Percentiles rank a stretch among this genome's conserved stretches.
These are phyloP conservation scores for Muscina levida DNA, from an alignment of 2,888 invertebrate species.

Conservation along the genomic window DNA sequence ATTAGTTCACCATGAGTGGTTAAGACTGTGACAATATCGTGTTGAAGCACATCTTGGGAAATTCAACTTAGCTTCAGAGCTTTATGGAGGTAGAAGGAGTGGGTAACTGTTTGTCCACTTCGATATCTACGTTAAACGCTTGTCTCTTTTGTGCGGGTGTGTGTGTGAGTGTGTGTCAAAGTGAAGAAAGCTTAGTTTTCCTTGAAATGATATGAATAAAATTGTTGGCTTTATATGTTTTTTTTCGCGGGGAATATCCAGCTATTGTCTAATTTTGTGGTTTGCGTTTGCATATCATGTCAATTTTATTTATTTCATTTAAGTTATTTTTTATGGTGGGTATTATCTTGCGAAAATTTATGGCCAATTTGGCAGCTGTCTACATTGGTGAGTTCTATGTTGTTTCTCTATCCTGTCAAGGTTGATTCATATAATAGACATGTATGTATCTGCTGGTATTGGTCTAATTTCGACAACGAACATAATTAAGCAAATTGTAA, in stretches of 20 bases:
- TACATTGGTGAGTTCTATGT: conserved; percentile 29
- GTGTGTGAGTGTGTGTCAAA: no score
- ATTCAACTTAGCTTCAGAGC: background rate
- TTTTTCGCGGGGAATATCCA: conserved; percentile 49
- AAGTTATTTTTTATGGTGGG: conserved; percentile 32
- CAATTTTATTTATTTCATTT: conserved; percentile 28
- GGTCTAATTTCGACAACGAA: no score
- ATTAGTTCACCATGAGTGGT: conserved; percentile 78
- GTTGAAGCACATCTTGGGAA: conserved; percentile 31
- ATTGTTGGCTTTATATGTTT: background rate
- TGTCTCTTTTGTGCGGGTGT: no score
- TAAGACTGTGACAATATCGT: conserved; percentile 68
- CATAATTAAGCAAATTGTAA: no score
- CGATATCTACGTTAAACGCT: no score
- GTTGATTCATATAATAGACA: background rate
- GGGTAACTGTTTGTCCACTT: background rate
- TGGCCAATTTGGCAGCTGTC: conserved; percentile 69
- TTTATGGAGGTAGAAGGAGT: background rate
- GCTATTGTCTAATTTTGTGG: conserved; percentile 41
- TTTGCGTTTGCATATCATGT: conserved; percentile 21
- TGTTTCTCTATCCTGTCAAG: conserved; percentile 19
- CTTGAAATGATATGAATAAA: background rate
- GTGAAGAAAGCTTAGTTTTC: background rate
- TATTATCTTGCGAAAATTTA: conserved; percentile 76
- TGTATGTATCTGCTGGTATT: conserved; percentile 37